These are phyloP conservation scores for Malacoraja senta DNA, from an alignment of 2,797 vertebrate genomes.

Conservation along the genomic window DNA sequence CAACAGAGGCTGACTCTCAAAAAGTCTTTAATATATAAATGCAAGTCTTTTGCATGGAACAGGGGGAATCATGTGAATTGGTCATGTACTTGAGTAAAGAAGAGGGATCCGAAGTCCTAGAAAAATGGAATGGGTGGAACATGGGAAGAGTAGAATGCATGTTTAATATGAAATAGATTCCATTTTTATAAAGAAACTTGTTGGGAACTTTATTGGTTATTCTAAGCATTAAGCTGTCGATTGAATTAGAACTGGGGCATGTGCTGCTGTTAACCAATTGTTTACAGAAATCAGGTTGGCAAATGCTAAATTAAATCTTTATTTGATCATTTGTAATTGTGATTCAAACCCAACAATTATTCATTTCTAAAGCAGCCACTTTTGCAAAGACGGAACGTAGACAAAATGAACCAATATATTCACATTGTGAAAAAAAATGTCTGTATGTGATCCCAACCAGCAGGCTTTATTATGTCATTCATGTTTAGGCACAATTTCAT, in stretches of 20 bases:
- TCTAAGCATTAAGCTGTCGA: not conserved
- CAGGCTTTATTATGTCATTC: not conserved
- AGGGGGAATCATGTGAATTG: not conserved
- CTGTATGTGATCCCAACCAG: not conserved
- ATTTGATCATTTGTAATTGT: not conserved
- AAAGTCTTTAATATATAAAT: no score
- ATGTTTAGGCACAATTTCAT: not conserved
- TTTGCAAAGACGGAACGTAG: not conserved
- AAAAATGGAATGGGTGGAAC: not conserved
- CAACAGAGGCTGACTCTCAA: no score
- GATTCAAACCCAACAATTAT: not conserved
- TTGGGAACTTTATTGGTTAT: not conserved
- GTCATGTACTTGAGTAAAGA: not conserved
- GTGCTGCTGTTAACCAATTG: no score
- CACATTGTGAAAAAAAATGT: not conserved
- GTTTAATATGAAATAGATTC: not conserved
- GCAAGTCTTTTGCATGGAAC: not conserved
- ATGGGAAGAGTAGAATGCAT: not conserved
- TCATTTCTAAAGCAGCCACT: not conserved
- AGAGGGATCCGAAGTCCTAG: not conserved
- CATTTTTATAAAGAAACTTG: not conserved
- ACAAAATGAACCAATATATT: not conserved
- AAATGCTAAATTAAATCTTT: not conserved
- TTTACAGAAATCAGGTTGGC: not conserved
- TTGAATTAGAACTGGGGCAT: not conserved